Conservation (phyloP, 2,888 invertebrate species). For the Lasius fuliginosus region DNA sequence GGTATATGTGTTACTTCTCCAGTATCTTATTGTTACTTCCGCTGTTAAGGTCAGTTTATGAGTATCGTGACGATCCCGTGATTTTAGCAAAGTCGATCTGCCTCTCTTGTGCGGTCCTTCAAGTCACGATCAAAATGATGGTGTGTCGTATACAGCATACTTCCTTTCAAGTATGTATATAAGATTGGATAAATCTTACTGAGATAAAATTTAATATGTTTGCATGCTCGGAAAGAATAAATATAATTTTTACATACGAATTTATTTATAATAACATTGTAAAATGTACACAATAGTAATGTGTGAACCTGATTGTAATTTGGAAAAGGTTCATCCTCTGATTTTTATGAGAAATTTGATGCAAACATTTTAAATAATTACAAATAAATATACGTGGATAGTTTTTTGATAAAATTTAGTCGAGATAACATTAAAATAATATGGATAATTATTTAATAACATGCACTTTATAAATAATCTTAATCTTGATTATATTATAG, state of each 20-base stretch:
- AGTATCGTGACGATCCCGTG: conserved; percentile 34
- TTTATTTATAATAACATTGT: background rate
- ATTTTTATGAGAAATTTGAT: no score
- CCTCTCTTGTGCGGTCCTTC: conserved; percentile 43
- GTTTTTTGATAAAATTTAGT: no score
- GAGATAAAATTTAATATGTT: background rate
- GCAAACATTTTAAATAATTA: no score
- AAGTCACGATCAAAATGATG: conserved; percentile 45
- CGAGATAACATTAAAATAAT: no score
- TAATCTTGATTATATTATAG: no score
- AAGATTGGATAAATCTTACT: background rate
- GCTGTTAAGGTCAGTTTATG: conserved; percentile 38
- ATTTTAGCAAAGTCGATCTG: conserved; percentile 55
- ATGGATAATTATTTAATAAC: no score
- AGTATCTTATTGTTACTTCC: conserved; percentile 42
- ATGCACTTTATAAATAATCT: no score
- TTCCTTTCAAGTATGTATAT: conserved; percentile 35
- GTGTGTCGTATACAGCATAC: background rate
- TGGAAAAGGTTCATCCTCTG: no score
- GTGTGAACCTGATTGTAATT: background rate
- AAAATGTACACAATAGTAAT: background rate
- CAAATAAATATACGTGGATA: no score
- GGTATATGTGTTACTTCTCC: conserved; percentile 12
- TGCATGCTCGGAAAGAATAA: background rate
- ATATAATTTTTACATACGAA: background rate